phyloP scores from a whole-genome alignment of 2,888 invertebrate species.

The Aphidoletes aphidimyza region DNA sequence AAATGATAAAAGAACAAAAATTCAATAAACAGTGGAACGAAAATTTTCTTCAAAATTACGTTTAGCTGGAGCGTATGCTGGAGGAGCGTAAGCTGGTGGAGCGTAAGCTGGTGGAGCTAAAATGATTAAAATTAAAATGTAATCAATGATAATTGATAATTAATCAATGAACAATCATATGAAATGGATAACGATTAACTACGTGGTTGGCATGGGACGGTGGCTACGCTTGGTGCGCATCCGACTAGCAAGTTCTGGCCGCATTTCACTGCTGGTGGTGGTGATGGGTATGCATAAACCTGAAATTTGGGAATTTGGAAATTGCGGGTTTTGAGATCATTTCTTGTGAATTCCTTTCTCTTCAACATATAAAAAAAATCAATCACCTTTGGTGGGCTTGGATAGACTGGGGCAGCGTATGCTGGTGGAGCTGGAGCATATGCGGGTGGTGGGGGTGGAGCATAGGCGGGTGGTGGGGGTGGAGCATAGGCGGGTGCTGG shows the following conservation, averaged over 20 bases:
- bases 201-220: neutral
- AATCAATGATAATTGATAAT: neutral
- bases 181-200: too few species aligned
- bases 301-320: too few species aligned
- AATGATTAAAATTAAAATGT: neutral
- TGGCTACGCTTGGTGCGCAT: neutral
- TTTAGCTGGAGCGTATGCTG: neutral
- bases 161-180: too few species aligned
- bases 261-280: slow-evolving; percentile 12
- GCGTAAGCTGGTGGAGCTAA: neutral
- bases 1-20: too few species aligned
- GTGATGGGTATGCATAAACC: neutral
- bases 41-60: too few species aligned
- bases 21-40: too few species aligned
- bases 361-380: too few species aligned
- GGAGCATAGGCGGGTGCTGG: neutral
- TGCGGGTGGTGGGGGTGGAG: neutral
- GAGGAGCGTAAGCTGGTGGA: slow-evolving; percentile 4
- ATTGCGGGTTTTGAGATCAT: too few species aligned
- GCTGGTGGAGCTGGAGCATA: neutral
- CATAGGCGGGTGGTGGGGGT: neutral
- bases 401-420: neutral
- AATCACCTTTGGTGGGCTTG: neutral
- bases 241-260: neutral
- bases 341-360: too few species aligned